Evolutionary conservation across 2,113 vertebrate species (phyloP).

Genomic region (Pica pica): DNA sequence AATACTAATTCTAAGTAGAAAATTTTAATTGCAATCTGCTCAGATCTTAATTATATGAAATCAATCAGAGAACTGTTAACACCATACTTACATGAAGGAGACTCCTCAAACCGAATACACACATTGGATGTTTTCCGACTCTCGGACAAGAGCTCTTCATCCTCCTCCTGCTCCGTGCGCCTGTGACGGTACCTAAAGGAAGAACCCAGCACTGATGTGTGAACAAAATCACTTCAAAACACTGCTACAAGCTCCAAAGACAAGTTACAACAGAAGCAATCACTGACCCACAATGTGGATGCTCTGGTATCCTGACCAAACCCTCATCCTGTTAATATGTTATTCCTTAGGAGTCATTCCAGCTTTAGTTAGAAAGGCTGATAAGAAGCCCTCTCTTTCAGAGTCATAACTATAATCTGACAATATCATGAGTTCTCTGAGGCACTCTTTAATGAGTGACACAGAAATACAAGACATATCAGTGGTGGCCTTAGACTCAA

Average conservation of each 20-base stretch:
- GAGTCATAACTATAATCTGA: not conserved
- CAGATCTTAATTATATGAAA: not conserved
- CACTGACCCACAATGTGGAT: not conserved
- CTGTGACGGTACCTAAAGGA: slow-evolving; percentile 81
- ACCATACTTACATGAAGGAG: slow-evolving; percentile 81
- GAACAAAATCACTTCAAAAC: not conserved
- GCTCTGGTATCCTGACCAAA: not conserved
- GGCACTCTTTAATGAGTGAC: not conserved
- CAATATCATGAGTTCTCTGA: not conserved
- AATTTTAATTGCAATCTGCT: not conserved
- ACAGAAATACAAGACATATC: not conserved
- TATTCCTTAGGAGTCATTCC: not conserved
- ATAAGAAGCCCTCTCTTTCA: not conserved
- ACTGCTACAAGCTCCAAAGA: not conserved
- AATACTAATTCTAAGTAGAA: not conserved
- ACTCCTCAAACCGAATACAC: slow-evolving; percentile 86
- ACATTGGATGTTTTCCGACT: slow-evolving; percentile 81
- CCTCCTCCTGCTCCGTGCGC: slow-evolving; percentile 87
- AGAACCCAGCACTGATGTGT: not conserved
- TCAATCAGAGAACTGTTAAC: not conserved
- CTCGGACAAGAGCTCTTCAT: slow-evolving; percentile 85
- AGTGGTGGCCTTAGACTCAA: not conserved
- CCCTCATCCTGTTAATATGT: not conserved
- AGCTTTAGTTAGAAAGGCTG: not conserved
- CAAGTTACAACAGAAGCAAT: not conserved